phyloP scores from a whole-genome alignment of 2,113 vertebrate genomes.

The Neolamprologus variostigma region DNA sequence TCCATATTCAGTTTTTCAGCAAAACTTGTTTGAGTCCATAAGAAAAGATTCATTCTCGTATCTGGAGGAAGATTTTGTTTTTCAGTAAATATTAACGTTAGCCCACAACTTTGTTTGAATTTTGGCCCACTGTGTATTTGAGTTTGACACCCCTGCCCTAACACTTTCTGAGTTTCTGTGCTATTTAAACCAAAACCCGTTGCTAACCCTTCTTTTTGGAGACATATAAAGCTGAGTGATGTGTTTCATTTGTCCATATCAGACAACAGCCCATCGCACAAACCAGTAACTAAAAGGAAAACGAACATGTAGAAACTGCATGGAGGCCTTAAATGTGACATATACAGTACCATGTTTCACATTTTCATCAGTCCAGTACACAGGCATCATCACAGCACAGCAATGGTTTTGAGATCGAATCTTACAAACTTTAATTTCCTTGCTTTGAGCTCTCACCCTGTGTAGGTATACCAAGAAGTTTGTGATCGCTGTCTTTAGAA shows the following conservation, averaged over 20 bases:
- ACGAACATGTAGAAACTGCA: background rate
- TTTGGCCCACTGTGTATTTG: no score
- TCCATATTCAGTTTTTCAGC: no score
- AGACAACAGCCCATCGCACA: background rate
- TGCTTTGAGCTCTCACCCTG: background rate
- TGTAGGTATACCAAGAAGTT: background rate
- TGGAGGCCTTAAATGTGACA: background rate
- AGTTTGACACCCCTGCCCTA: no score
- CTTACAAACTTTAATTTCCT: background rate
- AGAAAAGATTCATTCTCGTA: no score
- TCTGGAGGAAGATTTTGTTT: no score
- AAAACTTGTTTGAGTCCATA: no score
- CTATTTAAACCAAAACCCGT: background rate
- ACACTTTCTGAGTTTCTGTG: background rate
- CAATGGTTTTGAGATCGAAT: background rate
- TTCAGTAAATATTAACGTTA: no score
- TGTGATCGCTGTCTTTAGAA: background rate
- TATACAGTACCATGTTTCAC: constrained; percentile 54
- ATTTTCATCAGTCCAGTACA: constrained; percentile 18
- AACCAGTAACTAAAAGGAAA: background rate
- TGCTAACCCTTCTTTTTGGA: background rate
- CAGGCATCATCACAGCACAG: background rate
- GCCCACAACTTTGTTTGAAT: no score
- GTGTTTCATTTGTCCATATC: background rate
- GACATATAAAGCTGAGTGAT: background rate